These are phyloP conservation scores for Asobara japonica DNA, from an alignment of 1,140 invertebrate species.

Conservation along the genomic window DNA sequence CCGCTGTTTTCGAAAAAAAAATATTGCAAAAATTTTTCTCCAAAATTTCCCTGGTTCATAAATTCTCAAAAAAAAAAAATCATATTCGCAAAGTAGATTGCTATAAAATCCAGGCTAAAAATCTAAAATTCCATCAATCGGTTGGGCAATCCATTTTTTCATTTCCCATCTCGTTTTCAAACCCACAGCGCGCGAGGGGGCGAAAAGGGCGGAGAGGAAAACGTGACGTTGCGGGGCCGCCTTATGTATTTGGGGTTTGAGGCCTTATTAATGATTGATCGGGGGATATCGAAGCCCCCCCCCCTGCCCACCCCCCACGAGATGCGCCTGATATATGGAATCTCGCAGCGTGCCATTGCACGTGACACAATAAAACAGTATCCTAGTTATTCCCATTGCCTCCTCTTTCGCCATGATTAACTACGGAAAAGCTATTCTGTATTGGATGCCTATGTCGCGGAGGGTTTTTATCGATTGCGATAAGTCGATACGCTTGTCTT, in stretches of 20 bases:
- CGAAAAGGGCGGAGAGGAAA: slow-evolving; percentile 22
- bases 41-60: no score
- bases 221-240: slow-evolving; percentile 44
- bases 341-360: slow-evolving; percentile 52
- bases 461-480: slow-evolving; percentile 53
- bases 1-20: no score
- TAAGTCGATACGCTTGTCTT: slow-evolving; percentile 41
- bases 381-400: slow-evolving; percentile 27
- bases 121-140: slow-evolving; percentile 68
- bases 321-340: slow-evolving; percentile 63
- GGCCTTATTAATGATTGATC: slow-evolving; percentile 68
- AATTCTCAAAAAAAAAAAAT: no score
- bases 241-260: slow-evolving; percentile 63
- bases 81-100: no score
- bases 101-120: slow-evolving; percentile 57
- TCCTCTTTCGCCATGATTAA: slow-evolving; percentile 7
- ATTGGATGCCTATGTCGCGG: slow-evolving; percentile 46
- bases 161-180: slow-evolving; percentile 19
- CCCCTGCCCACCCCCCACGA: slow-evolving; percentile 57
- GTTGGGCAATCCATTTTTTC: slow-evolving; percentile 60
- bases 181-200: slow-evolving; percentile 22
- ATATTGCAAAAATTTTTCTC: no score
- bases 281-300: slow-evolving; percentile 65
- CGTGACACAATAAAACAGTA: slow-evolving; percentile 64
- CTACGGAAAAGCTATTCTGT: background rate